These are phyloP conservation scores for Perca flavescens DNA, from an alignment of 2,113 vertebrate genomes.

Conservation along the genomic window DNA sequence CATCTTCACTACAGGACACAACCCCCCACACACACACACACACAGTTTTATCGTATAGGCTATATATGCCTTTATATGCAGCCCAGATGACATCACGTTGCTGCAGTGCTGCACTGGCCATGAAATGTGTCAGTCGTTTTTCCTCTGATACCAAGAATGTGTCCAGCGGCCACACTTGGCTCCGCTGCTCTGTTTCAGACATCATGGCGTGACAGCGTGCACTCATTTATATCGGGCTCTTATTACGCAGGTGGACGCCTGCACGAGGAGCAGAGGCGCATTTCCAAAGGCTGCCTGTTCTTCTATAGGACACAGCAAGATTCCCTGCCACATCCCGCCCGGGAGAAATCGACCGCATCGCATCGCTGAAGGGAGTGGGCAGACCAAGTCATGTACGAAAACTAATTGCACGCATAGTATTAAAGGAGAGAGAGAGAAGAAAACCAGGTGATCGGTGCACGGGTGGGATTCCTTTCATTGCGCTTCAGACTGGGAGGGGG, in stretches of 20 bases:
- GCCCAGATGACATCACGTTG: conserved; percentile 74
- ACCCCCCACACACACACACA: background rate
- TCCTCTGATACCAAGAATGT: conserved; percentile 42
- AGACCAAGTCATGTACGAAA: conserved; percentile 60
- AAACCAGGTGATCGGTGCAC: conserved; percentile 31
- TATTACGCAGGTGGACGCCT: conserved; percentile 67
- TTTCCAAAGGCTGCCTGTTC: conserved; percentile 46
- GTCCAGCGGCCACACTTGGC: conserved; percentile 62
- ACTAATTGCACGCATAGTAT: conserved; percentile 61
- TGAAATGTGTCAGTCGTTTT: conserved; percentile 71
- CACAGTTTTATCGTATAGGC: background rate
- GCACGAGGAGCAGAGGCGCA: conserved; percentile 45
- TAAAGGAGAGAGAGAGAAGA: conserved; percentile 3
- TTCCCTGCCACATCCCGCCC: conserved; percentile 44
- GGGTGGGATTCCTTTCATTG: conserved; percentile 78
- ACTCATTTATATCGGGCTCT: conserved; percentile 42
- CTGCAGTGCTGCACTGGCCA: conserved; percentile 75
- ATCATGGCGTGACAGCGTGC: conserved; percentile 71
- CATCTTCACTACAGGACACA: background rate
- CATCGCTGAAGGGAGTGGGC: conserved; percentile 51
- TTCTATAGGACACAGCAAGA: conserved; percentile 51
- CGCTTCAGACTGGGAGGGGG: conserved; percentile 52
- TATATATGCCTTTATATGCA: conserved; percentile 36
- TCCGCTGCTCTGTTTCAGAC: conserved; percentile 64
- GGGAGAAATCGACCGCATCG: conserved; percentile 65